Evolutionary conservation across 2,888 invertebrate species (phyloP).

Genomic region (Eilema caniola): DNA sequence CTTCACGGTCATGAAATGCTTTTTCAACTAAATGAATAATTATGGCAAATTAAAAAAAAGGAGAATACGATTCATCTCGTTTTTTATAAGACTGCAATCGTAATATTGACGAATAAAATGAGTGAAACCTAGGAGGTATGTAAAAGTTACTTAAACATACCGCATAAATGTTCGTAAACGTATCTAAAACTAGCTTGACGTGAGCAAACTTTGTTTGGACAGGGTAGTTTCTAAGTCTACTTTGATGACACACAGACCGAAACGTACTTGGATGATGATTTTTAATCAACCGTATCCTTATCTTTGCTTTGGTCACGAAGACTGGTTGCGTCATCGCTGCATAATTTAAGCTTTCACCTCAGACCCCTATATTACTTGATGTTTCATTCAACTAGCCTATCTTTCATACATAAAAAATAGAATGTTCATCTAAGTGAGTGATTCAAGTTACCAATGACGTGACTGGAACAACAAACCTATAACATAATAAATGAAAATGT

Average conservation of each 20-base stretch:
- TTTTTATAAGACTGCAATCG: conserved; percentile 12
- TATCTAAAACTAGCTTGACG: not conserved
- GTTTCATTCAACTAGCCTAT: too few relatives aligned
- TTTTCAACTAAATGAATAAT: conserved; percentile 37
- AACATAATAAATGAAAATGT: too few relatives aligned
- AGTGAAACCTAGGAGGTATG: not conserved
- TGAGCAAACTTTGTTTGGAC: not conserved
- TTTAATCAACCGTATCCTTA: too few relatives aligned
- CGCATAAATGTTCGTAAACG: not conserved
- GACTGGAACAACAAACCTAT: too few relatives aligned
- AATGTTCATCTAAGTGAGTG: too few relatives aligned
- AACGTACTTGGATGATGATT: too few relatives aligned
- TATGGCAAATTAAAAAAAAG: conserved; percentile 34
- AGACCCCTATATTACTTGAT: too few relatives aligned
- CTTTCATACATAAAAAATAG: too few relatives aligned
- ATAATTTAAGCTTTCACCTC: too few relatives aligned
- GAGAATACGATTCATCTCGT: conserved; percentile 29
- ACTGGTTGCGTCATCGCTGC: not conserved
- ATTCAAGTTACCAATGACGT: too few relatives aligned
- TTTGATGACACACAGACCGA: too few relatives aligned
- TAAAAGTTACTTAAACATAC: not conserved
- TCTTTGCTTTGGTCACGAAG: not conserved
- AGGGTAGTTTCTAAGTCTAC: too few relatives aligned
- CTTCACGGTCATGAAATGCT: conserved; percentile 72
- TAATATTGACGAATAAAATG: not conserved